phyloP scores from a whole-genome alignment of 2,888 invertebrate genomes.

The Pseudanteris insignis region DNA sequence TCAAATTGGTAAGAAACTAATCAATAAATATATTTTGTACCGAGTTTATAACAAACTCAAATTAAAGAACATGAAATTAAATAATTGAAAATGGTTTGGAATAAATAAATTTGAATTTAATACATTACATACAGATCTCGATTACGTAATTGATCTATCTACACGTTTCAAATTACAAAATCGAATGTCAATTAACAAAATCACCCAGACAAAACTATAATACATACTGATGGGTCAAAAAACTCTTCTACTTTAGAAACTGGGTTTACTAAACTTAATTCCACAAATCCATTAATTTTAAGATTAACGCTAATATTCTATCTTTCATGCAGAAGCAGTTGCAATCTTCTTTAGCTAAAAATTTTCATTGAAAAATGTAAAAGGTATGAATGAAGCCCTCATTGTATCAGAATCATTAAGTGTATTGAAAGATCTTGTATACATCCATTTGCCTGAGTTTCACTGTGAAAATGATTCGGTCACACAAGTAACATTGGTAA shows the following conservation, averaged over 20 bases:
- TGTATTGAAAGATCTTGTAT: background rate
- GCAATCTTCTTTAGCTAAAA: background rate
- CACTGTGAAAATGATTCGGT: background rate
- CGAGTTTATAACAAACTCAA: too few relatives aligned
- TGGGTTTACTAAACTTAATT: background rate
- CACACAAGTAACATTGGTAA: background rate
- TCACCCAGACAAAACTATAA: background rate
- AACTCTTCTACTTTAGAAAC: background rate
- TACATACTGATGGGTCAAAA: conserved; percentile 3
- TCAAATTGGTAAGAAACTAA: too few relatives aligned
- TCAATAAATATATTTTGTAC: too few relatives aligned
- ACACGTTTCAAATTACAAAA: background rate
- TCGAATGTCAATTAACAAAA: background rate
- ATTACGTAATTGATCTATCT: background rate
- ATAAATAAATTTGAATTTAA: too few relatives aligned
- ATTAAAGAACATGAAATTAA: too few relatives aligned
- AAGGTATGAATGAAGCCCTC: background rate
- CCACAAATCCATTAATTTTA: background rate
- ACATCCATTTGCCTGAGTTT: background rate
- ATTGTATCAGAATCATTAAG: conserved; percentile 1
- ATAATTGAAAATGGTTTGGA: background rate
- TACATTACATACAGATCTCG: background rate
- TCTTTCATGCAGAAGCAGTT: conserved; percentile 2
- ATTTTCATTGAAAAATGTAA: background rate
- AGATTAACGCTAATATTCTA: background rate